Base-by-base conservation (phyloP, 2,113 vertebrate species). In the Montifringilla adamsi region DNA sequence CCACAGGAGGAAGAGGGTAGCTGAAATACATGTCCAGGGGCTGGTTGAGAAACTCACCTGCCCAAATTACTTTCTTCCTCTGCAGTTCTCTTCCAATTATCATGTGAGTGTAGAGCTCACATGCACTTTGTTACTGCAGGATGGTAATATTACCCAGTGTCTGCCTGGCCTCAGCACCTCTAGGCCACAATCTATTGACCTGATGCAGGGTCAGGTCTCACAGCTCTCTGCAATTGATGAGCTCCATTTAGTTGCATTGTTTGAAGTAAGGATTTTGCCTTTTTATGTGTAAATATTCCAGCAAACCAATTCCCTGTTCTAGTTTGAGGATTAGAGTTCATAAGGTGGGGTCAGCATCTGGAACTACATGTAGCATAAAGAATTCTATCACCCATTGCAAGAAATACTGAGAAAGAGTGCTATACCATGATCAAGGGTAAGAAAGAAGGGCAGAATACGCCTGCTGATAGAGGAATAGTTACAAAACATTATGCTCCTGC, bases 1-100 rank as follows among this genome's bases (percentile, higher is more conserved):
- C 63, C 24, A 4, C 26, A 31, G 2, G 15, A 31, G 50, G 33
- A 62, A 63, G 16, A 6, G 7, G 10, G 3, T 1, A 49, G 24
- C 46, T 49, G 19, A 50, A 84, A 52, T 44, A 66, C 50, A 10
- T 0, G 0, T 20, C 27, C 33, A 6, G 2, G 5, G 2, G 12
- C 30, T 55, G 52, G 15, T 0, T 64, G 24, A 66, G 15, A 33
- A 69, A 12, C 23, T 53, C 55, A 52, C 11, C 49, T 58, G 10
- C 33, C 10, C 15, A 21, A 43, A 37, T 59, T 20, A 21, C 15
- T 52, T 83, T 53, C 41, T 66, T 89, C 33, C 12, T 72, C 62
- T 39, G 22, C 27, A 78, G 69, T 21, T 87, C 23, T 47, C 21
- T 85, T 85, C 21, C 62, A 76, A 8, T 58, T 80, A 60, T 21